Base-by-base conservation (phyloP, 2,797 vertebrate genomes). In the Varecia variegata region DNA sequence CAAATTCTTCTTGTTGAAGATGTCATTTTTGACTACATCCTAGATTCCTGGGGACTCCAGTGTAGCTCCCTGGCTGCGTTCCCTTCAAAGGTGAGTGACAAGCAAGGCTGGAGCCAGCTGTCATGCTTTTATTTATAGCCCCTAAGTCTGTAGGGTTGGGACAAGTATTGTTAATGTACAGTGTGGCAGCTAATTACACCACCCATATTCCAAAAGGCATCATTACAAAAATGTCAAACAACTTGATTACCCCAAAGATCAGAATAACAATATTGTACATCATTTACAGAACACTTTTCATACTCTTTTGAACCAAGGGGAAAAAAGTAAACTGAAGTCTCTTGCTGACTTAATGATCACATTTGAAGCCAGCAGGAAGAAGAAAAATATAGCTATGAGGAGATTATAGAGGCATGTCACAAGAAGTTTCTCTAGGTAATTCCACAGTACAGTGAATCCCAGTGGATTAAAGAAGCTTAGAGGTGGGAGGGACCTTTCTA, bases 111-210 rank as follows among this genome's bases (percentile, higher is more conserved):
- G 60, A 97, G 67, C 94, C 96, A 97, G 96, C 93, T 96, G 96
- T 96, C 82, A 95, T 0, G 0, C 88, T 97, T 97, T 96, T 96
- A 97, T 97, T 97, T 97, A 97, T 97, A 97, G 97, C 88, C n/a
- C n/a, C 74, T 20, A 89, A 95, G 60, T 89, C 95, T 95, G 79
- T 89, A 96, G 83, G 74, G 62, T 94, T 2, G 11, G 82, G 94
- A 86, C 77, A 96, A 88, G 95, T 97, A 97, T 94, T 93, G 86
- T 94, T 90, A 96, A 95, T 76, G 52, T 91, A 96, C 74, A 87
- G 43, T 74, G 73, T 94, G 87, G 58, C 45, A 93, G 87, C 95
- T 97, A 97, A 97, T 97, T 97, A 96, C 18, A 86, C 43, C 58
- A 92, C 65, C 58, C 52, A 27, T 87, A 95, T 96, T 96, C 79